phyloP scores from a whole-genome alignment of 2,888 invertebrate genomes.

The Thumatha senex region DNA sequence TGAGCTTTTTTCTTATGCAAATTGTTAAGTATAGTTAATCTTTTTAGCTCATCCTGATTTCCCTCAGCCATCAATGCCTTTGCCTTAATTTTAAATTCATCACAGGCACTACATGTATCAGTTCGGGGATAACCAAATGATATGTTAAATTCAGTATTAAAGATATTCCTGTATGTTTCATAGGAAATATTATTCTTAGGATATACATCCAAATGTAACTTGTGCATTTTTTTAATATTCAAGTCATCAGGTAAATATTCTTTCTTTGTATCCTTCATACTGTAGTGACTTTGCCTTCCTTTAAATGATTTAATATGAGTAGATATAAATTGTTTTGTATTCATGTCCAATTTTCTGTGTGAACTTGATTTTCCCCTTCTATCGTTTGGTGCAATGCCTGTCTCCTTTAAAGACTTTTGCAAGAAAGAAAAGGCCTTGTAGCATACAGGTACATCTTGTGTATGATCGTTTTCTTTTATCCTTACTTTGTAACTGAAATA shows the following conservation, averaged over 20 bases:
- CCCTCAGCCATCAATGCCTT: no score
- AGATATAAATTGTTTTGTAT: no score
- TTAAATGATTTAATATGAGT: no score
- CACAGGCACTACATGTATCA: conserved; percentile 10
- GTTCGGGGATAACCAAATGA: conserved; percentile 22
- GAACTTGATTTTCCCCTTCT: no score
- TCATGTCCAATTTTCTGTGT: no score
- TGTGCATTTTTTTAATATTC: conserved; percentile 4
- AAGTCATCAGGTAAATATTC: conserved; percentile 20
- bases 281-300: conserved; percentile 21
- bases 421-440: no score
- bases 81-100: not conserved
- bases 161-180: conserved; percentile 21
- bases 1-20: conserved; percentile 21
- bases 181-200: conserved; percentile 7
- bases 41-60: not conserved
- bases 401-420: no score
- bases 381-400: no score
- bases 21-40: conserved; percentile 6
- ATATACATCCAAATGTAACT: not conserved
- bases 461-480: no score
- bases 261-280: conserved; percentile 20
- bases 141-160: conserved; percentile 16
- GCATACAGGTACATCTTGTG: no score
- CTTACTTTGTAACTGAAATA: conserved; percentile 35